Conservation (phyloP, 2,113 vertebrate genomes). For the Cisticola juncidis region DNA sequence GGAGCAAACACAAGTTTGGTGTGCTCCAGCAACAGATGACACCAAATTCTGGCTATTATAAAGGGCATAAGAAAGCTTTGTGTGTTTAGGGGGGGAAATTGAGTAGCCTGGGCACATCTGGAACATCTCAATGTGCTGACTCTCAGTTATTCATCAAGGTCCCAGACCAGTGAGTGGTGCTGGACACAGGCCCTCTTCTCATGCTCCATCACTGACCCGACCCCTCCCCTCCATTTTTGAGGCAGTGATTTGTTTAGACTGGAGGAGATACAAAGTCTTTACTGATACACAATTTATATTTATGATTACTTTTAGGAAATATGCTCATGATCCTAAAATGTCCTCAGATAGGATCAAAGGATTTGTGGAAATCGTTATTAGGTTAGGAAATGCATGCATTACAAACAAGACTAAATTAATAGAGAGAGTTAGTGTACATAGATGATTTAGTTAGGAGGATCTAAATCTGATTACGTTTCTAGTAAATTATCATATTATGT, state of each 20-base stretch:
- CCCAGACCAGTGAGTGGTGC: neutral
- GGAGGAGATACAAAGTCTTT: neutral
- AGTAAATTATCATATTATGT: neutral
- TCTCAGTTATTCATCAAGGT: neutral
- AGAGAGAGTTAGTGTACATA: neutral
- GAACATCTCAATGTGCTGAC: neutral
- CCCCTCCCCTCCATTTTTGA: neutral
- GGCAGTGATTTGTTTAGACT: neutral
- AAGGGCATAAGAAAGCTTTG: neutral
- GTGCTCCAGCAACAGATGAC: neutral
- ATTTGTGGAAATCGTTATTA: neutral
- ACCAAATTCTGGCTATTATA: neutral
- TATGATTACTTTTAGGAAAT: neutral
- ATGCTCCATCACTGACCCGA: neutral
- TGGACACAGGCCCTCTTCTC: neutral
- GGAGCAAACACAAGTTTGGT: neutral
- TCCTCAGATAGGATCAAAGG: neutral
- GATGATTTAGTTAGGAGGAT: neutral
- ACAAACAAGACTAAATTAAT: neutral
- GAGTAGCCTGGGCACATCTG: neutral
- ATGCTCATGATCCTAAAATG: neutral
- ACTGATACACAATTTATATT: neutral
- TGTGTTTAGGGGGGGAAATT: neutral
- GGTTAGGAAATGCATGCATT: neutral
- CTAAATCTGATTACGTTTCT: neutral